phyloP scores from a whole-genome alignment of 2,888 invertebrate genomes.

The Caenorhabditis auriculariae region DNA sequence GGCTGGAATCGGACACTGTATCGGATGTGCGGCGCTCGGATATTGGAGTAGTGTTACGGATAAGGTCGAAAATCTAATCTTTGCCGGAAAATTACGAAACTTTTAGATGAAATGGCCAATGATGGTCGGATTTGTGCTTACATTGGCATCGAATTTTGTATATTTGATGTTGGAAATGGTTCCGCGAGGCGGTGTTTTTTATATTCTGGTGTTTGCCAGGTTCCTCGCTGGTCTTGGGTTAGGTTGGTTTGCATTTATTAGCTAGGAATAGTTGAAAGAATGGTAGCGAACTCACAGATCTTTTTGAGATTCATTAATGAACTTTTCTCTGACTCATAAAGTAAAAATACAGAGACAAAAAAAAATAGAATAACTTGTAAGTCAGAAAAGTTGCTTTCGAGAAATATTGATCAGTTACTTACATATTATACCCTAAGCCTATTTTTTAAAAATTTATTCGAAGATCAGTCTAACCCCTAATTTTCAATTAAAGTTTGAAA shows the following conservation, averaged over 20 bases:
- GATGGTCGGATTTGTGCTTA: constrained; percentile 6
- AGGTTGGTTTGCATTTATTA: constrained; percentile 3
- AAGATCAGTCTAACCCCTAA: no score
- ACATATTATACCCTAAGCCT: no score
- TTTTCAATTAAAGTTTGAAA: no score
- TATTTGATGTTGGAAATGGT: constrained; percentile 17
- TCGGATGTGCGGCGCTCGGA: constrained; percentile 13
- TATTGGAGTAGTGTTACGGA: constrained; percentile 20
- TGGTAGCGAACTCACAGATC: not conserved
- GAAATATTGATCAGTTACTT: no score
- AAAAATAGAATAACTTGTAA: no score
- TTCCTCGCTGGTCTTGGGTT: constrained; percentile 21
- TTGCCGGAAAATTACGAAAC: not conserved
- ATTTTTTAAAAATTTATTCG: no score
- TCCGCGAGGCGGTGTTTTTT: constrained; percentile 3
- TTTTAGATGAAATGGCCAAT: constrained; percentile 15
- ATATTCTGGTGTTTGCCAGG: constrained; percentile 13
- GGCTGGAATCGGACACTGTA: constrained; percentile 17
- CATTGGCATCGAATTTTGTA: constrained; percentile 7
- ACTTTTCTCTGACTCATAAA: no score
- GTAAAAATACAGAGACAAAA: no score
- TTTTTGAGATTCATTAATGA: not conserved
- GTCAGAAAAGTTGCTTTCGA: no score
- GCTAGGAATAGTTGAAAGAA: not conserved
- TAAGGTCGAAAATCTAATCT: constrained; percentile 5